Conservation (phyloP, 2,888 invertebrate genomes). For the Tyria jacobaeae region DNA sequence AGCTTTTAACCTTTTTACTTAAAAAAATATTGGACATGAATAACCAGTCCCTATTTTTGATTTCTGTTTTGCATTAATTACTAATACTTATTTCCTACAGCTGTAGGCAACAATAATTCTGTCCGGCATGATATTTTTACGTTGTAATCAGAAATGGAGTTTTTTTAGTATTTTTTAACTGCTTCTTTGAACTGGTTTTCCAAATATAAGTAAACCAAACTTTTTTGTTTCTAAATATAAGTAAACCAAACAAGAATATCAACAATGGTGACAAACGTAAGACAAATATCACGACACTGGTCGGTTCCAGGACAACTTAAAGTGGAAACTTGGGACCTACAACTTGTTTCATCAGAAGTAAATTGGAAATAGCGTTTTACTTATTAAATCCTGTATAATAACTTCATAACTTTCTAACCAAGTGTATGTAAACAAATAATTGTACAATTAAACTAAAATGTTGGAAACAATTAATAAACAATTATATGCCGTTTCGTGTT, state of each 20-base stretch:
- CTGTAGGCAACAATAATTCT: conserved; percentile 25
- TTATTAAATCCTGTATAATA: too few species aligned
- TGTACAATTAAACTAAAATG: too few species aligned
- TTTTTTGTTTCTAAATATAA: too few species aligned
- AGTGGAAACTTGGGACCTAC: neutral
- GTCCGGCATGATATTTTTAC: conserved; percentile 42
- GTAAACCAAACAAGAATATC: neutral
- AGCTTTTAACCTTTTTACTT: neutral
- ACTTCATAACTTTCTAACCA: neutral
- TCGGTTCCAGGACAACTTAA: neutral
- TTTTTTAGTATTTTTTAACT: neutral
- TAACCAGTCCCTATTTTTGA: neutral
- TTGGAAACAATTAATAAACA: too few species aligned
- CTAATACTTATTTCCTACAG: conserved; percentile 24
- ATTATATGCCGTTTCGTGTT: too few species aligned
- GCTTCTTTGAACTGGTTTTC: neutral
- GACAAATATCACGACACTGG: too few species aligned
- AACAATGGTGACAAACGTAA: too few species aligned
- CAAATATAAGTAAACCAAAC: too few species aligned
- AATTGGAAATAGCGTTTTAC: neutral
- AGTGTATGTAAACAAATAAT: too few species aligned
- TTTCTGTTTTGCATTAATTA: neutral
- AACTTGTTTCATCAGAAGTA: neutral
- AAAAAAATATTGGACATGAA: neutral
- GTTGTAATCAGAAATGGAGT: conserved; percentile 19